Conservation (phyloP, 2,797 vertebrate species). For the Lithobates pipiens region DNA sequence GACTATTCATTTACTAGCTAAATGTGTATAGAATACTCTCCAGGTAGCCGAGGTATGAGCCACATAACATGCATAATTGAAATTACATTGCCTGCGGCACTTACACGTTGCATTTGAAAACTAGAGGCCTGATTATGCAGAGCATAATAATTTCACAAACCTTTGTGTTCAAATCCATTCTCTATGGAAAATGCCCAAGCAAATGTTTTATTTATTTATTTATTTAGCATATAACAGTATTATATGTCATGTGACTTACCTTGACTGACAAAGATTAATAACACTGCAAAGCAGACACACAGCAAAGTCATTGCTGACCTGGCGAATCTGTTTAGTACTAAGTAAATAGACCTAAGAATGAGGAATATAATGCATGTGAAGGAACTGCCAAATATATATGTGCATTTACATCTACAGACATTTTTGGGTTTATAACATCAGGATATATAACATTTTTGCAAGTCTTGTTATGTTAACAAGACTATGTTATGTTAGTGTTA, state of each 20-base stretch:
- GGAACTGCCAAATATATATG: background rate
- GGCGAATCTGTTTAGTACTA: background rate
- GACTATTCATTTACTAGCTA: constrained; percentile 65
- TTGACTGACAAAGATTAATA: constrained; percentile 20
- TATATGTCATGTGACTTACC: background rate
- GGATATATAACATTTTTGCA: no score
- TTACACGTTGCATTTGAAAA: constrained; percentile 55
- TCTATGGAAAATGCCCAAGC: constrained; percentile 30
- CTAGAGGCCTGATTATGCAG: constrained; percentile 43
- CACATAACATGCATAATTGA: constrained; percentile 67
- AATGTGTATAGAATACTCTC: constrained; percentile 56
- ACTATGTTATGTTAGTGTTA: background rate
- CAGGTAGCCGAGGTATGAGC: constrained; percentile 67
- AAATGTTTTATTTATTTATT: constrained; percentile 19
- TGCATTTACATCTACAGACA: background rate
- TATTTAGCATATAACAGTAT: constrained; percentile 6
- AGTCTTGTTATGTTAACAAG: background rate
- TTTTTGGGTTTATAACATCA: background rate
- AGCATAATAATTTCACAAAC: constrained; percentile 41
- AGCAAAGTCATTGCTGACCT: constrained; percentile 4
- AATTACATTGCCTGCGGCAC: constrained; percentile 64
- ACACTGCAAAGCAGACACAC: background rate
- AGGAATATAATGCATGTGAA: background rate
- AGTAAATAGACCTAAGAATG: background rate
- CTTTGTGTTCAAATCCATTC: constrained; percentile 32